Conservation (phyloP, 2,113 vertebrate species). For the Orcinus orca region DNA sequence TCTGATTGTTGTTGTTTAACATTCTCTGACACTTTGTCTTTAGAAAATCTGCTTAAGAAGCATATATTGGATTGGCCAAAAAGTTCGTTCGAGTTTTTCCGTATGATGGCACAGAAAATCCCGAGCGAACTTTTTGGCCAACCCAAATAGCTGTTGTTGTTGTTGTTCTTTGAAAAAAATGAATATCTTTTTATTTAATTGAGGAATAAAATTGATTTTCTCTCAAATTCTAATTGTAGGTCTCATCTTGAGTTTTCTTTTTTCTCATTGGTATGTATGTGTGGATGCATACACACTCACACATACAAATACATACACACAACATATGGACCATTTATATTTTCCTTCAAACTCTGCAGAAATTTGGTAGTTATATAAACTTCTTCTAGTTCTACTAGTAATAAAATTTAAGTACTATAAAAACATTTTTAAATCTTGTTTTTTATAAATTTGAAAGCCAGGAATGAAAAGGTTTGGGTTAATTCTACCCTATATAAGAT, state of each 20-base stretch:
- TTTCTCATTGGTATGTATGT: background rate
- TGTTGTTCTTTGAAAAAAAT: background rate
- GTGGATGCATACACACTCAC: background rate
- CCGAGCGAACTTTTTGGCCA: no score
- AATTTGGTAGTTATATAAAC: conserved; percentile 7
- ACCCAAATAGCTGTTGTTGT: no score
- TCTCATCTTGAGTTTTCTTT: background rate
- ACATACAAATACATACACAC: background rate
- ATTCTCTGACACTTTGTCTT: background rate
- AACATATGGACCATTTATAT: background rate
- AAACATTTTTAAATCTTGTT: background rate
- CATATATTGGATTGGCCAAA: background rate
- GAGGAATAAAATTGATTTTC: background rate
- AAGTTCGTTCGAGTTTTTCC: no score
- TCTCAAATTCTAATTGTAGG: background rate
- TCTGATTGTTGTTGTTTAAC: background rate
- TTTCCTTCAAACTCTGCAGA: background rate
- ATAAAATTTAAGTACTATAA: background rate
- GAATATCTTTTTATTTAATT: background rate
- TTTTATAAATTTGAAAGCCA: background rate
- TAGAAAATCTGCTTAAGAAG: background rate
- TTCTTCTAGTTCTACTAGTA: background rate
- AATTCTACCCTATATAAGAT: background rate
- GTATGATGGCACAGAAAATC: no score
- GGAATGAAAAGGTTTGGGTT: background rate